Percentiles rank a stretch among this genome's conserved stretches.
These are phyloP conservation scores for Antennarius striatus DNA, from an alignment of 2,113 vertebrate species.

Conservation along the genomic window DNA sequence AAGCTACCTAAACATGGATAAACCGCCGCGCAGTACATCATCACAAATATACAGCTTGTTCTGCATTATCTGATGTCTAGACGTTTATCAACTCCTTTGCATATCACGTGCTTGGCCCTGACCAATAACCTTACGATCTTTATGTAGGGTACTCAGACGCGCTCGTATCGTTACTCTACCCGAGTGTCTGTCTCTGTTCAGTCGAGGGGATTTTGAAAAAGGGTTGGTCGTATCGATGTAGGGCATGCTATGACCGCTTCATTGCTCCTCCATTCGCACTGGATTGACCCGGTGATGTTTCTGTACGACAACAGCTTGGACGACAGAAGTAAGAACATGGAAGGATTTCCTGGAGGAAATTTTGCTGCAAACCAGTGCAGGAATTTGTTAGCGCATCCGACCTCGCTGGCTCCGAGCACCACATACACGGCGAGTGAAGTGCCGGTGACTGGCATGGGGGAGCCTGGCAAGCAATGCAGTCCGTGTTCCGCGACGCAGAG, in stretches of 20 bases:
- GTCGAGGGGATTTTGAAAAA: slow-evolving; percentile 96
- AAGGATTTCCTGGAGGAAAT: slow-evolving; percentile 90
- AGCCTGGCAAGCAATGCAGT: slow-evolving; percentile 96
- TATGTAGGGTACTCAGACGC: slow-evolving; percentile 82
- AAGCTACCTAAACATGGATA: not conserved
- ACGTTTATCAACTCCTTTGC: slow-evolving; percentile 91
- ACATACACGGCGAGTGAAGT: slow-evolving; percentile 87
- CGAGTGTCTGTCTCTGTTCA: slow-evolving; percentile 88
- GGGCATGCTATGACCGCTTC: slow-evolving; percentile 99
- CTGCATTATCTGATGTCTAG: slow-evolving; percentile 80
- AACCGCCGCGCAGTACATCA: slow-evolving; percentile 7
- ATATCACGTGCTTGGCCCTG: slow-evolving; percentile 89
- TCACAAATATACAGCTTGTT: slow-evolving; percentile 42
- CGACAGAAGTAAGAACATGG: slow-evolving; percentile 97
- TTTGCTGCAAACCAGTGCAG: slow-evolving; percentile 94
- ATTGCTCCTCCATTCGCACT: slow-evolving; percentile 97
- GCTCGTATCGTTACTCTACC: slow-evolving; percentile 85
- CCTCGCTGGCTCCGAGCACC: slow-evolving; percentile 87
- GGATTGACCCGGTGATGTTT: slow-evolving; percentile 99
- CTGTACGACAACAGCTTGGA: slow-evolving; percentile 96
- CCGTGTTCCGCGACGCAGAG: slow-evolving; percentile 94
- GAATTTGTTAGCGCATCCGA: slow-evolving; percentile 94
- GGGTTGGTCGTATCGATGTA: slow-evolving; percentile 93
- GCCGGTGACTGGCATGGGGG: slow-evolving; percentile 88
- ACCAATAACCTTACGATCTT: slow-evolving; percentile 87